phyloP scores from a whole-genome alignment of 2,113 vertebrate genomes.

The Orycteropus afer region DNA sequence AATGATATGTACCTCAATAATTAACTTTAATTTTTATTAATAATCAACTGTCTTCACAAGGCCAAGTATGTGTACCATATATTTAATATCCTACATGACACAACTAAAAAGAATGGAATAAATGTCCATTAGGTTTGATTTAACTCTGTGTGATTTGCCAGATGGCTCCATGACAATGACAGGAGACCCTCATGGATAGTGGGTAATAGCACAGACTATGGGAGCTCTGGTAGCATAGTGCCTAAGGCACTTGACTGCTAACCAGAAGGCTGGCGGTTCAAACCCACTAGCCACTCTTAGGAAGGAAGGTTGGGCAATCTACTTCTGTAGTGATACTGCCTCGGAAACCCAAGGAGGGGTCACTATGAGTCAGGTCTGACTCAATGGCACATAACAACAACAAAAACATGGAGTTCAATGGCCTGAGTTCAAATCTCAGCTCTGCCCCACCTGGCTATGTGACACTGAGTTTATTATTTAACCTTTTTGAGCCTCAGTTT shows the following conservation, averaged over 20 bases:
- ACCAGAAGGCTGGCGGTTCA: no score
- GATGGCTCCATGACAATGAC: background rate
- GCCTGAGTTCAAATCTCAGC: background rate
- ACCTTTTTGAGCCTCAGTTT: background rate
- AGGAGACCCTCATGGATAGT: background rate
- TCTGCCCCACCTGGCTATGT: background rate
- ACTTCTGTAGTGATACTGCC: no score
- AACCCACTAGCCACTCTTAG: no score
- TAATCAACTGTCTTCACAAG: background rate
- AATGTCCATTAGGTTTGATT: background rate
- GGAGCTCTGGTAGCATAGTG: no score
- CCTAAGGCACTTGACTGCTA: no score
- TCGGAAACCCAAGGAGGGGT: no score
- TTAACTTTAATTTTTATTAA: slow-evolving; percentile 1
- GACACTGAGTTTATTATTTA: background rate
- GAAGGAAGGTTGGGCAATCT: no score
- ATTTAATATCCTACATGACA: background rate
- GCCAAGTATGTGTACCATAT: background rate
- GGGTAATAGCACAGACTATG: background rate
- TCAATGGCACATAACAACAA: no score
- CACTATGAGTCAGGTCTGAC: no score
- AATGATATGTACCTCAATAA: background rate
- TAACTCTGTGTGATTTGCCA: background rate
- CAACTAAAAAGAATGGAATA: slow-evolving; percentile 2
- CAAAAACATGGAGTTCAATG: background rate